Evolutionary conservation across 2,797 vertebrate species (phyloP).

Genomic region (Muscicapa striata): DNA sequence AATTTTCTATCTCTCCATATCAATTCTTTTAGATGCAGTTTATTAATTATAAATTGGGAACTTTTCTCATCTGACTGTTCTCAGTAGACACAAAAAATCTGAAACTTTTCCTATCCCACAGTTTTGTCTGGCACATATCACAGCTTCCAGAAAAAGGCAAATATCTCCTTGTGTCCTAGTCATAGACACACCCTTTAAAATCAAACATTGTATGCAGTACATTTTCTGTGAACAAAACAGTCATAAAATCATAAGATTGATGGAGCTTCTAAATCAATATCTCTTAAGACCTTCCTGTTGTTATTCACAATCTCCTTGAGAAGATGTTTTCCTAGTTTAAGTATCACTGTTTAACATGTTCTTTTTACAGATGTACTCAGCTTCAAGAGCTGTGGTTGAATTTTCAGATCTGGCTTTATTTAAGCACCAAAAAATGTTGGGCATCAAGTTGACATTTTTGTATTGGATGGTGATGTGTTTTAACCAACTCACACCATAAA

Average conservation of each 20-base stretch:
- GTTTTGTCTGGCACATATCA: neutral
- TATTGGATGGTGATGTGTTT: neutral
- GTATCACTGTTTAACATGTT: neutral
- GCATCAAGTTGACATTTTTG: neutral
- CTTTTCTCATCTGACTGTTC: neutral
- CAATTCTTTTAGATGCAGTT: neutral
- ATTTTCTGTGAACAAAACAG: neutral
- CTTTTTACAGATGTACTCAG: neutral
- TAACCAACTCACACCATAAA: neutral
- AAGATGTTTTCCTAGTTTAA: neutral
- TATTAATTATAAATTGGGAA: neutral
- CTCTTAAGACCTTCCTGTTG: neutral
- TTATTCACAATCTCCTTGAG: neutral
- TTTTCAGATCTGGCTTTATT: neutral
- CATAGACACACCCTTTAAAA: neutral
- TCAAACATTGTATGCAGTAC: neutral
- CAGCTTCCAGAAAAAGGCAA: neutral
- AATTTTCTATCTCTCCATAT: neutral
- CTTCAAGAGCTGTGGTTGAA: neutral
- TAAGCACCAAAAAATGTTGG: neutral
- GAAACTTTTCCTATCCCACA: neutral
- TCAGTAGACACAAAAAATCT: neutral
- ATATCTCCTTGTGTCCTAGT: neutral
- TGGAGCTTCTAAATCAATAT: neutral
- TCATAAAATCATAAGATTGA: neutral